These are phyloP conservation scores for Druon quercuslanigerum DNA, from an alignment of 1,140 invertebrate genomes.

Conservation along the genomic window DNA sequence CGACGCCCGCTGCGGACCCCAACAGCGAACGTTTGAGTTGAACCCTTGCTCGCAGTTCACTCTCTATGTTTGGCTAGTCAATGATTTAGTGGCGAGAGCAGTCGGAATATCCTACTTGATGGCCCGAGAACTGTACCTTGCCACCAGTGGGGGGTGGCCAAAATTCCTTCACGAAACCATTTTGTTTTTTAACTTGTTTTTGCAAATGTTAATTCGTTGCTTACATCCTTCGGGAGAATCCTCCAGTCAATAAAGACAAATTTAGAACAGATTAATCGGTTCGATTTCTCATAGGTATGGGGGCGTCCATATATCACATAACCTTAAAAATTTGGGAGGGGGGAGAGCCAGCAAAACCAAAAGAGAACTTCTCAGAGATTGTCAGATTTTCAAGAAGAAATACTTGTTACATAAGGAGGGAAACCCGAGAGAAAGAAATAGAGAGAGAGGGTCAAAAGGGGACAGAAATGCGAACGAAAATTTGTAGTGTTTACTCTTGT, in stretches of 20 bases:
- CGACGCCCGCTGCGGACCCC: conserved; percentile 12
- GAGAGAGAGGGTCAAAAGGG: no score
- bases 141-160: conserved; percentile 18
- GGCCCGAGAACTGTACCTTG: neutral
- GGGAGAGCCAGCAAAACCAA: no score
- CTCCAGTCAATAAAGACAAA: conserved; percentile 9
- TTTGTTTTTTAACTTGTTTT: conserved; percentile 17
- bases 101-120: conserved; percentile 19
- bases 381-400: no score
- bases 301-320: no score
- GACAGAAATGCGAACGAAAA: no score
- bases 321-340: no score
- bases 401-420: no score
- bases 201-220: neutral
- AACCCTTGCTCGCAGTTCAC: conserved; percentile 16
- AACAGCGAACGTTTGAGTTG: conserved; percentile 24
- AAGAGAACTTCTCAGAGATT: no score
- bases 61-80: conserved; percentile 21
- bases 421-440: no score
- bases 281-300: neutral
- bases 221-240: neutral
- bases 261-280: conserved; percentile 7
- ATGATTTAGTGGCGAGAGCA: conserved; percentile 8
- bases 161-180: conserved; percentile 14
- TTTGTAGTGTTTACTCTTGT: no score